Conservation (phyloP, 2,113 vertebrate genomes). For the Geococcyx californianus region DNA sequence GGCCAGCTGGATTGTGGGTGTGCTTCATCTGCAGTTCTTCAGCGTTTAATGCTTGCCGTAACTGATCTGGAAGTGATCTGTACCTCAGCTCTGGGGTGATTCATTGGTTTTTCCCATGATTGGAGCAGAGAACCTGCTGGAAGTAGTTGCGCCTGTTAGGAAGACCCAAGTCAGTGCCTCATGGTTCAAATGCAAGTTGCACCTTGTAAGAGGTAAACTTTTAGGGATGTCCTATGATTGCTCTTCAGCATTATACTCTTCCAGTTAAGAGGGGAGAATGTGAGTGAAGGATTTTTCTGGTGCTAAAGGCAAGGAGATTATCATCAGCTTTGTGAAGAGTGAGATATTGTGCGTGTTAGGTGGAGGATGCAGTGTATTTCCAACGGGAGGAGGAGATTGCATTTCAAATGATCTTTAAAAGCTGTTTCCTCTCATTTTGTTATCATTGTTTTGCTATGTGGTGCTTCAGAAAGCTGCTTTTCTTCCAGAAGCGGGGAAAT, state of each 20-base stretch:
- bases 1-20: neutral
- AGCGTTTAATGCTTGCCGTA: neutral
- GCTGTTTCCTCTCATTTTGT: neutral
- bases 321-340: fast-evolving
- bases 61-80: neutral
- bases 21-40: neutral
- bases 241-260: neutral
- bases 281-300: neutral
- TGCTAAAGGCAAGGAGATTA: neutral
- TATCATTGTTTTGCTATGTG: neutral
- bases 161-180: fast-evolving
- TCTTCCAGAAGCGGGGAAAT: neutral
- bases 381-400: neutral
- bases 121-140: neutral
- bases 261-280: fast-evolving
- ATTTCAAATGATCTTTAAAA: neutral
- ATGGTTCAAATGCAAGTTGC: fast-evolving
- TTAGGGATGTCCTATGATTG: neutral
- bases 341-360: fast-evolving
- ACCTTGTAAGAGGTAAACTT: neutral
- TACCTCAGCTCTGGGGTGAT: neutral
- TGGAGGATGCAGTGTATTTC: neutral
- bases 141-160: neutral
- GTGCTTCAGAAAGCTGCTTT: neutral
- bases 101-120: neutral